phyloP scores from a whole-genome alignment of 2,888 invertebrate genomes.

The Spodoptera littoralis region DNA sequence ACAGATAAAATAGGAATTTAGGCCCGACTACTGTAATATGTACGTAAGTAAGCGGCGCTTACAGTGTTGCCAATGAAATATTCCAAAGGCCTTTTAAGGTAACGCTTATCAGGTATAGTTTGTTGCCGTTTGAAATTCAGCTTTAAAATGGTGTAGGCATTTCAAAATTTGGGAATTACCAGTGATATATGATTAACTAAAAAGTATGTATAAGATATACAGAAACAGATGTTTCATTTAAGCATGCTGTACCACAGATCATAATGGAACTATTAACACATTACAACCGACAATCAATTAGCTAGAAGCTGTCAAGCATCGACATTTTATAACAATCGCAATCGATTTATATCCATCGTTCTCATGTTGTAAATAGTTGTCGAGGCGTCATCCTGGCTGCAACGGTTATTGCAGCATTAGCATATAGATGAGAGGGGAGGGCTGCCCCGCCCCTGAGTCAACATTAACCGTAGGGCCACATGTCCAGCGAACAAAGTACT shows the following conservation, averaged over 20 bases:
- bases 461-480: slow-evolving; percentile 48
- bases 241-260: too few species aligned
- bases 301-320: neutral
- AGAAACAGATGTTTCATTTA: too few species aligned
- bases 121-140: neutral
- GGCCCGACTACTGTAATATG: slow-evolving; percentile 47
- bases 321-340: slow-evolving; percentile 16
- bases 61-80: slow-evolving; percentile 46
- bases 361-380: slow-evolving; percentile 47
- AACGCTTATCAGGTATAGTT: slow-evolving; percentile 20
- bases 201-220: too few species aligned
- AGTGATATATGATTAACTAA: too few species aligned
- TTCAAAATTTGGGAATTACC: too few species aligned
- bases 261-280: too few species aligned
- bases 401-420: slow-evolving; percentile 55
- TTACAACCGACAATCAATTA: neutral
- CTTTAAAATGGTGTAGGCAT: too few species aligned
- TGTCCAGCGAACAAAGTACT: slow-evolving; percentile 19
- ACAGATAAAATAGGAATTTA: slow-evolving; percentile 53
- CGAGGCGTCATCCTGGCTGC: slow-evolving; percentile 55
- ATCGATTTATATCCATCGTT: slow-evolving; percentile 42
- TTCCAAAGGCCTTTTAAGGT: slow-evolving; percentile 39
- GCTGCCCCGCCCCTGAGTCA: slow-evolving; percentile 51
- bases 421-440: slow-evolving; percentile 60
- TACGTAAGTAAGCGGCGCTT: slow-evolving; percentile 36